phyloP scores from a whole-genome alignment of 2,888 invertebrate genomes.

The Tortrix viridana region DNA sequence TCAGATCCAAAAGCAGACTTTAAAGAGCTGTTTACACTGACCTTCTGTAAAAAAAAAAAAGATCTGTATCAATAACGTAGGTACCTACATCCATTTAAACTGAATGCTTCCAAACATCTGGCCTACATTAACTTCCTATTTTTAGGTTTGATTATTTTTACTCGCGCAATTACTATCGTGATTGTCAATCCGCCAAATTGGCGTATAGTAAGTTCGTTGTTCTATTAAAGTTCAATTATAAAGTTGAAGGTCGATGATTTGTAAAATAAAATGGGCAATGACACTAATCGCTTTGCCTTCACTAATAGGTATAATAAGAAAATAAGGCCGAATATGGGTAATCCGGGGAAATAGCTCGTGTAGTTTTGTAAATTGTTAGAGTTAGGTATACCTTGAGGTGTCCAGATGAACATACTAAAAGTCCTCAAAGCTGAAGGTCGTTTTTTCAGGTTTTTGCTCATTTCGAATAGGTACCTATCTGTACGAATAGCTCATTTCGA shows the following conservation, averaged over 20 bases:
- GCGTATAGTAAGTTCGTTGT: constrained; percentile 23
- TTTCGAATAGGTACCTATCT: too few species aligned
- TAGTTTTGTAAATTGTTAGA: too few species aligned
- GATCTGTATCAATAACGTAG: constrained; percentile 10
- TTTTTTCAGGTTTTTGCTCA: too few species aligned
- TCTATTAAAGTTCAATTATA: constrained; percentile 34
- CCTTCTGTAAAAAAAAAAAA: constrained; percentile 23
- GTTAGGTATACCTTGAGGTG: too few species aligned
- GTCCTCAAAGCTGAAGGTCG: too few species aligned
- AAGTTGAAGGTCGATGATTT: constrained; percentile 35
- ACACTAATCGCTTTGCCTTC: neutral
- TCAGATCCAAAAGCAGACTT: constrained; percentile 10
- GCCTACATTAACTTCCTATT: constrained; percentile 21
- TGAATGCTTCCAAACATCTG: constrained; percentile 1
- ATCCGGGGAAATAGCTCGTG: too few species aligned
- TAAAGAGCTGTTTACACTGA: constrained; percentile 7
- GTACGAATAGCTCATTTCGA: too few species aligned
- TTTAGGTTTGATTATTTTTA: constrained; percentile 32
- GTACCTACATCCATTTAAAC: constrained; percentile 4
- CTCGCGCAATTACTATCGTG: constrained; percentile 27
- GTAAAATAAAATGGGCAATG: constrained; percentile 17
- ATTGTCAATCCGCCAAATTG: constrained; percentile 38
- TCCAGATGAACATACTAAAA: too few species aligned
- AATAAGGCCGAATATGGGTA: too few species aligned
- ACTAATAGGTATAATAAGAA: too few species aligned